Evolutionary conservation across 2,888 invertebrate genomes (phyloP), one percentile per base, ranked within the genome.

Genomic region (Encarsia formosa): DNA sequence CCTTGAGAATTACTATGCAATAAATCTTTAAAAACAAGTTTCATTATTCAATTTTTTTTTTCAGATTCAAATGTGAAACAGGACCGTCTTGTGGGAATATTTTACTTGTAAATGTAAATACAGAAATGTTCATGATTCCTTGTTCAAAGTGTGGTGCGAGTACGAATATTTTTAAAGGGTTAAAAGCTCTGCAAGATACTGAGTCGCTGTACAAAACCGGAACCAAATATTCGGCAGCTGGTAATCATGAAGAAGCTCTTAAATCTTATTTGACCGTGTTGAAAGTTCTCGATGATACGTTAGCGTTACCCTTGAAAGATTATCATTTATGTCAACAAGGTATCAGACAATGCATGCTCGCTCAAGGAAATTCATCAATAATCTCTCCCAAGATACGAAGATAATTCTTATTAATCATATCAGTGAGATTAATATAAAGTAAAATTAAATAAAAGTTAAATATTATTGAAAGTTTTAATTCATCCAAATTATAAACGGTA

Each of bases 171-270:
- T 73, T 88, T 24, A 86, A 84, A 63, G 86, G 87, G 5, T 73
- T 89, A 9, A 87, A 88, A 73, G 80, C 83, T 20, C 76, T 88
- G 63, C 87, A 88, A 82, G 87, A 88, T 60, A 87, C 87, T 0
- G 88, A 87, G 65, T 77, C 79, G 66, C 76, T 85, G 68, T 84
- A 81, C 60, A 81, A 81, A 54, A 76, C 81, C 0, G 88, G 83
- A 0, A 79, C 80, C 46, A 77, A 77, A 26, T 74, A 81, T 8
- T 80, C 85, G 70, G 79, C 84, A 60, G 77, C 79, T 39, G 84
- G 83, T 0, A 80, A 84, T 26, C 80, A 81, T 52, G 76, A 79
- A 16, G 79, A 82, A 61, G 86, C 88, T 2, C 74, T 86, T 32
- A 78, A 79, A 61, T 81, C 83, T 61, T 84, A 84, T 55, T 74